Percentiles rank a stretch among this genome's conserved stretches.
These are phyloP conservation scores for Saccostrea glomerata DNA, from an alignment of 1,140 invertebrate genomes.

Conservation along the genomic window DNA sequence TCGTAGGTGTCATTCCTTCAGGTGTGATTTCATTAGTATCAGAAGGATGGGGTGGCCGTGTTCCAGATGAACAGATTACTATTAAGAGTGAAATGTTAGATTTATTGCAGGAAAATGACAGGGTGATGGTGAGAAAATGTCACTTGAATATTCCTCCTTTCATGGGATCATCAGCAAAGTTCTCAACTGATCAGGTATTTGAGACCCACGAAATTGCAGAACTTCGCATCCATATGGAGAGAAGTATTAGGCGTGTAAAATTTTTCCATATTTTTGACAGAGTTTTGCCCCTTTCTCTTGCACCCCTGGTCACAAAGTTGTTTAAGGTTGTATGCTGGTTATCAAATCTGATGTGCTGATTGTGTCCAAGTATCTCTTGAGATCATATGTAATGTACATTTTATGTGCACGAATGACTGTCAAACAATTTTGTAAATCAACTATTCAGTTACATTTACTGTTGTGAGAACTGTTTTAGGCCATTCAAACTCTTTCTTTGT, in stretches of 20 bases:
- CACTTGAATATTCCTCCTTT: slow-evolving; percentile 49
- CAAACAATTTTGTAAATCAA: no score
- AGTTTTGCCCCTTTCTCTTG: not conserved
- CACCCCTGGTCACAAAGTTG: not conserved
- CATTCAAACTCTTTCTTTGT: no score
- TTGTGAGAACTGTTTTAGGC: no score
- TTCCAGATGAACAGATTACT: slow-evolving; percentile 39
- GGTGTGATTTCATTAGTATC: slow-evolving; percentile 53
- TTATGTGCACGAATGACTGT: no score
- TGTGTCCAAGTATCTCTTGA: not conserved
- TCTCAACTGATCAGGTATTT: slow-evolving; percentile 46
- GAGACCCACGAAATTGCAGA: slow-evolving; percentile 53
- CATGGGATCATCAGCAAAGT: slow-evolving; percentile 8
- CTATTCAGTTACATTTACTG: no score
- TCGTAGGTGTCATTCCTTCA: slow-evolving; percentile 49
- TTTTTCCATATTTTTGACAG: not conserved
- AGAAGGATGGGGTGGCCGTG: slow-evolving; percentile 43
- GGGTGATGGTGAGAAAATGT: slow-evolving; percentile 48
- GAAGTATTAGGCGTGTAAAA: slow-evolving; percentile 22
- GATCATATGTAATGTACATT: not conserved
- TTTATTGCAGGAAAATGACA: slow-evolving; percentile 41
- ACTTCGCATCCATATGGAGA: slow-evolving; percentile 50
- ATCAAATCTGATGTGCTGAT: not conserved
- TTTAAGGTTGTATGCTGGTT: not conserved
- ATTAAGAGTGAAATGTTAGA: slow-evolving; percentile 22